Evolutionary conservation across 2,113 vertebrate genomes (phyloP).

Genomic region (Pampusana beccarii): DNA sequence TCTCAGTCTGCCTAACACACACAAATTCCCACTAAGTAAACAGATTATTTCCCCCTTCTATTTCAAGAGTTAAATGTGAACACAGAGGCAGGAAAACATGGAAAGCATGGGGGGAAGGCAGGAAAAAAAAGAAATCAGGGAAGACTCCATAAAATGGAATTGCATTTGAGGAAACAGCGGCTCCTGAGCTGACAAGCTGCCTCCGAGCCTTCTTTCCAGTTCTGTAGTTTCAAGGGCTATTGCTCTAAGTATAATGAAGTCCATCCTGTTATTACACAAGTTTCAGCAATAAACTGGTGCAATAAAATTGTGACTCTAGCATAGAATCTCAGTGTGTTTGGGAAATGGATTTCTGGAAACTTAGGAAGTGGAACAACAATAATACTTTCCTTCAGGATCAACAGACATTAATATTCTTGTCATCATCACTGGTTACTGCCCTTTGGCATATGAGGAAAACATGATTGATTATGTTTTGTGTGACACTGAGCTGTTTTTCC

Average conservation of each 20-base stretch:
- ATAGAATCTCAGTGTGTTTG: background rate
- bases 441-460: background rate
- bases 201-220: conserved; percentile 9
- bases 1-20: background rate
- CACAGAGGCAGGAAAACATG: background rate
- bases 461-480: background rate
- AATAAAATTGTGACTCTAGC: conserved; percentile 22
- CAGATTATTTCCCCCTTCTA: background rate
- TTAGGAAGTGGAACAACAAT: background rate
- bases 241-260: conserved; percentile 30
- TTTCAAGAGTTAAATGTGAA: background rate
- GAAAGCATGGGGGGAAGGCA: background rate
- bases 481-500: background rate
- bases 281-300: background rate
- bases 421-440: background rate
- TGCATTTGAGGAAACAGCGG: background rate
- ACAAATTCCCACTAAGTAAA: conserved; percentile 7
- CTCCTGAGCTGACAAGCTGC: background rate
- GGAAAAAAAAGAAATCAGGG: background rate
- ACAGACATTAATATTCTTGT: background rate
- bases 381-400: conserved; percentile 16
- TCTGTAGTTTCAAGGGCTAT: conserved; percentile 31
- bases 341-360: conserved; percentile 39
- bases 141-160: background rate
- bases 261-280: conserved; percentile 50